These are phyloP conservation scores for Salvelinus alpinus DNA, from an alignment of 2,113 vertebrate genomes.

Conservation along the genomic window DNA sequence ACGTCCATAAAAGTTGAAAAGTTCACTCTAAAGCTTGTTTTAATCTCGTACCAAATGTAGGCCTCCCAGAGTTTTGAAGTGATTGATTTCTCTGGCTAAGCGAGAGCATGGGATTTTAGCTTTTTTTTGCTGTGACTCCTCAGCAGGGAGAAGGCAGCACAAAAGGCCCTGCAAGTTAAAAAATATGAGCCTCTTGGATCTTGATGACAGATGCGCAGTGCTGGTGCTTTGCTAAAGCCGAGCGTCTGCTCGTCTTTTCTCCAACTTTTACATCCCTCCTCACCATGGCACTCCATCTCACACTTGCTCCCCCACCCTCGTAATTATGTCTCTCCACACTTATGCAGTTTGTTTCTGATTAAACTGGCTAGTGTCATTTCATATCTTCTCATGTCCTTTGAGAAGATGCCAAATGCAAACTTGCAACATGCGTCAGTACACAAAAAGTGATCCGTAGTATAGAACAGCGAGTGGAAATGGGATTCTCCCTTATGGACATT, in stretches of 20 bases:
- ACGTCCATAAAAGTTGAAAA: neutral
- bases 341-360: neutral
- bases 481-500: neutral
- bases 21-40: too few relatives aligned
- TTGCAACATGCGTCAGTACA: neutral
- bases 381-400: neutral
- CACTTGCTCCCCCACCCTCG: neutral
- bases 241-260: neutral
- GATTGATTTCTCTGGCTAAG: neutral
- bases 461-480: neutral
- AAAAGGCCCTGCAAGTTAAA: neutral
- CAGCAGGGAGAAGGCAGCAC: neutral
- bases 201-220: slow-evolving; percentile 14
- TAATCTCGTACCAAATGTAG: neutral
- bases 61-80: neutral
- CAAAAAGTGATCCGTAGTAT: neutral
- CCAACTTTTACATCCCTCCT: neutral
- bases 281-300: neutral
- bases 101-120: neutral
- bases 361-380: neutral
- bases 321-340: neutral
- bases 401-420: neutral
- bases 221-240: neutral
- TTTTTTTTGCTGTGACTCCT: too few relatives aligned
- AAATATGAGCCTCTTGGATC: slow-evolving; percentile 21